Percentiles rank a stretch among this genome's conserved stretches.
Conservation (phyloP, 1,140 invertebrate species). For the Platyscapa corneri region DNA sequence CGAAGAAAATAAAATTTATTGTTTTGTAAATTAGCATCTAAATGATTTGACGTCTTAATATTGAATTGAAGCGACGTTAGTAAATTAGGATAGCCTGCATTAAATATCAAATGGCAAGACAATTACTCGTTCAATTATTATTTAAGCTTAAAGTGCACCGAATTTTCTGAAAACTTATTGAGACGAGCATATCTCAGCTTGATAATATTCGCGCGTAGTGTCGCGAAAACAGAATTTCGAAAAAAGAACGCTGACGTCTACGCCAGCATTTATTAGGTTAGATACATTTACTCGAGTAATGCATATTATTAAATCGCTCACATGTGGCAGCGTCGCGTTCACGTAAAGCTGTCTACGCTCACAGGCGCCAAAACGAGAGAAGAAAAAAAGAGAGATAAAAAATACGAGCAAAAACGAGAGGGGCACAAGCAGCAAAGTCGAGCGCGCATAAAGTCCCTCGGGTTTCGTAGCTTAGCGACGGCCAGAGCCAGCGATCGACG, state of each 20-base stretch:
- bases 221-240: neutral
- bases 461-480: neutral
- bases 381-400: neutral
- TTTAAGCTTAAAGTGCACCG: neutral
- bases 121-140: neutral
- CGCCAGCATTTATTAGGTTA: neutral
- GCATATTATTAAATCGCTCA: neutral
- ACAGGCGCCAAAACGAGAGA: neutral
- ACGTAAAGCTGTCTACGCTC: neutral
- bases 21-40: neutral
- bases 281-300: neutral
- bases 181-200: neutral
- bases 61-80: neutral
- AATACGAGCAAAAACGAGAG: neutral
- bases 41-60: neutral
- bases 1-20: neutral
- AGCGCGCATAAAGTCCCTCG: neutral
- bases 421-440: constrained; percentile 2
- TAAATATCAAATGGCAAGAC: neutral
- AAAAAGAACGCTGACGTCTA: neutral
- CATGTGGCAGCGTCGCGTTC: neutral
- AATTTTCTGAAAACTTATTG: neutral
- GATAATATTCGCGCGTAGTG: neutral
- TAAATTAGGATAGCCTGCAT: neutral
- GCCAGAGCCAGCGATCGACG: neutral